Evolutionary conservation across 1,140 invertebrate genomes (phyloP), one percentile per base, ranked within the genome.

Genomic region (Drosophila melanogaster): DNA sequence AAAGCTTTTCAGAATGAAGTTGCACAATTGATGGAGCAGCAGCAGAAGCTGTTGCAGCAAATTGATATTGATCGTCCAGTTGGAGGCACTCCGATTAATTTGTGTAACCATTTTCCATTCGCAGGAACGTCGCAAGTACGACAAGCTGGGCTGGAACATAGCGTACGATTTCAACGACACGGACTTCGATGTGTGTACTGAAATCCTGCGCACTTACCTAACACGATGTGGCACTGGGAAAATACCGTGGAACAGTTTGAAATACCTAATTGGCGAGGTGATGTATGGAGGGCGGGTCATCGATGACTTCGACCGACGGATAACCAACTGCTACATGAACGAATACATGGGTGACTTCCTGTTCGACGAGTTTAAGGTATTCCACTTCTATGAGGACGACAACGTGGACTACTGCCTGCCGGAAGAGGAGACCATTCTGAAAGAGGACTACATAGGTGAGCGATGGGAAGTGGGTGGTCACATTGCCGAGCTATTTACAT

Each of bases 341-440:
- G 97, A 98, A 92, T 98, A 98, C 90, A 96, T 98, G 94, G 97
- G 97, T 0, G 97, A 98, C 81, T 98, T 98, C 91, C 93, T 98
- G 19, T 98, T 98, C 85, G 96, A 98, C 89, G 95, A 94, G 15
- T 98, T 97, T 91, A 96, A 98, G 91, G 95, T 96, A 0, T 98
- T 97, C 92, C 96, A 97, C 91, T 98, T 98, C 93, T 98, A 97
- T 91, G 91, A 93, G 19, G 96, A 97, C 83, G 92, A 94, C 0
- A 90, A 93, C 12, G 95, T 97, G 1, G 95, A 97, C 86, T 98
- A 98, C 92, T 93, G 94, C 17, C 95, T 98, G 73, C 97, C 97
- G 14, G 92, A 94, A 0, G 94, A 94, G 60, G 95, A 95, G 5
- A 93, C 94, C 51, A 33, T 90, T 15, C 67, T 89, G 8, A 94